Evolutionary conservation across 2,113 vertebrate genomes (phyloP).

Genomic region (Rhea pennata): DNA sequence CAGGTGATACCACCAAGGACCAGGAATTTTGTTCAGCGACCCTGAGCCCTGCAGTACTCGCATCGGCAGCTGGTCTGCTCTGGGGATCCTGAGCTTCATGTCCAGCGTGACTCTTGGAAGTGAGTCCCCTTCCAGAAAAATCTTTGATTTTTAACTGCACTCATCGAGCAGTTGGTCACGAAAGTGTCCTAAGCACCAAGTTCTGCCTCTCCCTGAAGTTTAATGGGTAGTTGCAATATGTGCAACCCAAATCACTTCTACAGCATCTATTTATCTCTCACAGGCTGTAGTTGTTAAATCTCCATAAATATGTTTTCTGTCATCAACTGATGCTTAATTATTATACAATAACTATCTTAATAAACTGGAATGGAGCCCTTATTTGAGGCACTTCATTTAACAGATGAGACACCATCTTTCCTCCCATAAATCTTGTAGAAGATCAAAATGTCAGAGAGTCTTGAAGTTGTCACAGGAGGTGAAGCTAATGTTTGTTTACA

Average conservation of each 20-base stretch:
- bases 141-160: background rate
- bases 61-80: background rate
- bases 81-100: background rate
- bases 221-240: background rate
- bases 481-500: background rate
- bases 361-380: conserved; percentile 32
- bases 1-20: background rate
- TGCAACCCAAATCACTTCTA: background rate
- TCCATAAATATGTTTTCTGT: conserved; percentile 33
- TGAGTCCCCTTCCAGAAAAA: background rate
- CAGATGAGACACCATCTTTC: background rate
- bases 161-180: background rate
- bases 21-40: background rate
- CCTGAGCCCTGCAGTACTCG: background rate
- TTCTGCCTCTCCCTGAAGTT: background rate
- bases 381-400: conserved; percentile 2
- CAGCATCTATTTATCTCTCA: conserved; percentile 16
- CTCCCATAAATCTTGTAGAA: background rate
- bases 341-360: conserved; percentile 38
- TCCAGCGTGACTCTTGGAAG: background rate
- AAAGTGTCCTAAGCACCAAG: background rate
- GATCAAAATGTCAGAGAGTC: background rate
- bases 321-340: conserved; percentile 60
- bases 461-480: background rate
- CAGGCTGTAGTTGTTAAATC: background rate